These are phyloP conservation scores for Leucopsar rothschildi DNA, from an alignment of 2,113 vertebrate species.

Conservation along the genomic window DNA sequence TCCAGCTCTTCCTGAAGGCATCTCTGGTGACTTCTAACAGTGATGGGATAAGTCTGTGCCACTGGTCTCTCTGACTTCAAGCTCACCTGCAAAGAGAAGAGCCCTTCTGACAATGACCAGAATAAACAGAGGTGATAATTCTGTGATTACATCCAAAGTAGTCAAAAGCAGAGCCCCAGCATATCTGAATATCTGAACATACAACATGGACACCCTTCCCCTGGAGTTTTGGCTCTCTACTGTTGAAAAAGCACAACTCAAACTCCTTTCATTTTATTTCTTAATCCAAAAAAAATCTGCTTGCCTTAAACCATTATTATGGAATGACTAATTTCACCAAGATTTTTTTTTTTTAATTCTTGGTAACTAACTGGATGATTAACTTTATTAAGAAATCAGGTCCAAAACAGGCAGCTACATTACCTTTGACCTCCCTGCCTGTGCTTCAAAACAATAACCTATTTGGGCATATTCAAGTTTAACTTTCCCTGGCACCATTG, in stretches of 20 bases:
- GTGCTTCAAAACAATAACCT: background rate
- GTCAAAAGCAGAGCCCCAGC: background rate
- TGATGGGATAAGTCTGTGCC: background rate
- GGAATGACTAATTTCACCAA: background rate
- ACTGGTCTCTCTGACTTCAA: background rate
- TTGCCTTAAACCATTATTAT: background rate
- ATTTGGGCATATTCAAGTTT: background rate
- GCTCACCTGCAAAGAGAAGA: background rate
- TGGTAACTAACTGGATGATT: background rate
- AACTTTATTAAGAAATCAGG: background rate
- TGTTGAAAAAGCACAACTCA: background rate
- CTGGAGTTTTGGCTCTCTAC: background rate
- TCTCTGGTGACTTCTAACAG: background rate
- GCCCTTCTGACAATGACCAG: background rate
- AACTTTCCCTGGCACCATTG: background rate
- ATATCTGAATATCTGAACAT: background rate
- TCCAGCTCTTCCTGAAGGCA: background rate
- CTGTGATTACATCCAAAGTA: background rate
- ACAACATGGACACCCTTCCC: background rate
- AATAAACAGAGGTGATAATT: background rate
- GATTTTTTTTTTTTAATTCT: background rate
- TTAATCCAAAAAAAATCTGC: background rate
- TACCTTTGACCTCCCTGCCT: background rate
- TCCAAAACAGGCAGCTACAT: background rate
- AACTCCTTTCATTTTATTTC: background rate